These are phyloP conservation scores for Nycticebus coucang DNA, from an alignment of 2,113 vertebrate species.

Conservation along the genomic window DNA sequence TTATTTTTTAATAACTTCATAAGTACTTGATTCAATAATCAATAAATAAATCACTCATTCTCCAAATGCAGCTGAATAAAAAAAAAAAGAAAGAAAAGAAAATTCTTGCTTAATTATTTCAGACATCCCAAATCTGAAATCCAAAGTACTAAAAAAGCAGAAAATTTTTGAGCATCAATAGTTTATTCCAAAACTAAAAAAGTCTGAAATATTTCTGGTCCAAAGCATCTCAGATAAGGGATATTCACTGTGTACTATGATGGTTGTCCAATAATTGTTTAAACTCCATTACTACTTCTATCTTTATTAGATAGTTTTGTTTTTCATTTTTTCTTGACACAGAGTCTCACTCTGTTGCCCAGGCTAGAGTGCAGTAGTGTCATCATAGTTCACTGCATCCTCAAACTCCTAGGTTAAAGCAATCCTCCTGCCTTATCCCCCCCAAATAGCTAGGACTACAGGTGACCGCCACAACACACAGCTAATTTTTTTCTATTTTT, in stretches of 20 bases:
- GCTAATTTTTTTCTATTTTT: too few species aligned
- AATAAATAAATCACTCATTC: not conserved
- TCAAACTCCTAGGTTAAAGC: too few species aligned
- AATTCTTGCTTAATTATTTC: constrained; percentile 8
- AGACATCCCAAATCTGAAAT: not conserved
- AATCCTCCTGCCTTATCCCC: too few species aligned
- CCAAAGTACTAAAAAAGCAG: not conserved
- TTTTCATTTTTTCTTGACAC: too few species aligned
- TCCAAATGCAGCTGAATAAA: not conserved
- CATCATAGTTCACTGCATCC: too few species aligned
- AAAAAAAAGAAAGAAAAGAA: too few species aligned
- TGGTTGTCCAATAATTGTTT: not conserved
- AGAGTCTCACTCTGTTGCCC: too few species aligned
- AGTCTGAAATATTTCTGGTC: not conserved
- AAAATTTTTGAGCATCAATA: not conserved
- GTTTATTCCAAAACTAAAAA: not conserved
- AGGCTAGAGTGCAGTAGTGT: too few species aligned
- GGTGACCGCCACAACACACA: too few species aligned
- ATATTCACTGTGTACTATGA: not conserved
- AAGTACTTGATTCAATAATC: not conserved
- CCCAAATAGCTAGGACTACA: too few species aligned
- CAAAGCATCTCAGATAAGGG: not conserved
- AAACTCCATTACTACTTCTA: not conserved
- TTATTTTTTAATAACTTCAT: constrained; percentile 32
- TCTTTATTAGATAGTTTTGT: not conserved